These are phyloP conservation scores for Saturnia pavonia DNA, from an alignment of 2,888 invertebrate genomes.

Conservation along the genomic window DNA sequence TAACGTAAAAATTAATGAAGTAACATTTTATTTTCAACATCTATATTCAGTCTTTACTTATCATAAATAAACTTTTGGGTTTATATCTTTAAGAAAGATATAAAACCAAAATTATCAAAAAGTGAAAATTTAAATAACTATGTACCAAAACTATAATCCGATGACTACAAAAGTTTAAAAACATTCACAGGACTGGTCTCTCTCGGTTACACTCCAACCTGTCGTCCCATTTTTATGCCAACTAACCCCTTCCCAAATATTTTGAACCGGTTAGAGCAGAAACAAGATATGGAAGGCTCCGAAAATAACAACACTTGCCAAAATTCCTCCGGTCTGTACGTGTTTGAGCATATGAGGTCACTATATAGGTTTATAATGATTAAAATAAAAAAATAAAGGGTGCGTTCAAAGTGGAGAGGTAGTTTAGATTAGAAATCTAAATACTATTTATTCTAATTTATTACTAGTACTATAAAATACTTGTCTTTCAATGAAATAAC, in stretches of 20 bases:
- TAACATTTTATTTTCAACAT: no score
- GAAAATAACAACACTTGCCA: slow-evolving; percentile 22
- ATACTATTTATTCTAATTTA: background rate
- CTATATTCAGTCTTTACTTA: no score
- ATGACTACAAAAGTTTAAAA: background rate
- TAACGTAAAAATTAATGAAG: no score
- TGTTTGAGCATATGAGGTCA: background rate
- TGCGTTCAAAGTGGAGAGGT: no score
- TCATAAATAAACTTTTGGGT: no score
- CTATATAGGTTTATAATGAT: background rate
- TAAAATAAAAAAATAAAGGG: background rate
- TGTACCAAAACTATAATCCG: background rate
- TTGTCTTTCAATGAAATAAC: background rate
- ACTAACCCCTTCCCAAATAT: slow-evolving; percentile 36
- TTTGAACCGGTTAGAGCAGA: slow-evolving; percentile 37
- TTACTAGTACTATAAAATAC: background rate
- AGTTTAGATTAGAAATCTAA: background rate
- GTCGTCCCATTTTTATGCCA: slow-evolving; percentile 31
- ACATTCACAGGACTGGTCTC: background rate
- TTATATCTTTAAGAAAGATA: no score
- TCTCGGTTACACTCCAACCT: slow-evolving; percentile 36
- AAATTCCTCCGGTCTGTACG: slow-evolving; percentile 9
- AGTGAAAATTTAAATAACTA: background rate
- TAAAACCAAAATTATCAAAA: background rate
- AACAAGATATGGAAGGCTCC: slow-evolving; percentile 27